phyloP scores from a whole-genome alignment of 2,113 vertebrate genomes.

The Rhinopithecus roxellana region DNA sequence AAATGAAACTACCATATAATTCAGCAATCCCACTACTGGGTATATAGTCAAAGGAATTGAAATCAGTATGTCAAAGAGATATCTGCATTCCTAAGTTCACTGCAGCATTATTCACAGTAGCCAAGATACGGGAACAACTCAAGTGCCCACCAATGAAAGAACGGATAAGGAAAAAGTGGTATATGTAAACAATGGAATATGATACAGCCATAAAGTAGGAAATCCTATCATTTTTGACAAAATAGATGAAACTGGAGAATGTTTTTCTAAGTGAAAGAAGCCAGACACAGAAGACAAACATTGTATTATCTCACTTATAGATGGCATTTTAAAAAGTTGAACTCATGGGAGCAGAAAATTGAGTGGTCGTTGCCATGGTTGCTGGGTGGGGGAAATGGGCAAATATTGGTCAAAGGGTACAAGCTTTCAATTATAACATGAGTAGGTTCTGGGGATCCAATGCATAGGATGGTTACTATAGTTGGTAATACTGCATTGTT shows the following conservation, averaged over 20 bases:
- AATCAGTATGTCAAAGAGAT: not conserved
- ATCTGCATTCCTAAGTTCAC: not conserved
- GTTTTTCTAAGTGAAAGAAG: not conserved
- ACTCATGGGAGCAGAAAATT: not conserved
- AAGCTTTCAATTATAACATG: not conserved
- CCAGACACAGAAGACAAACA: not conserved
- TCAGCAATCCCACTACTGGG: not conserved
- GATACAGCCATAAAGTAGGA: not conserved
- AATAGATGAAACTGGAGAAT: not conserved
- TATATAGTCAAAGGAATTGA: not conserved
- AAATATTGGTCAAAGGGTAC: not conserved
- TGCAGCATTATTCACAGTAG: not conserved
- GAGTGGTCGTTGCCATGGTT: not conserved
- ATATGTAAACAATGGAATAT: not conserved
- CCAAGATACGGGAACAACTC: not conserved
- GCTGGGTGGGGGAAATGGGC: too few relatives aligned
- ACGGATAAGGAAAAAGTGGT: not conserved
- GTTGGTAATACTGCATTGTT: not conserved
- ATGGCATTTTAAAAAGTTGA: not conserved
- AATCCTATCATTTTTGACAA: not conserved
- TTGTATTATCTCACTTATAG: not conserved
- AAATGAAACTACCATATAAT: not conserved
- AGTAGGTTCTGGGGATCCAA: not conserved
- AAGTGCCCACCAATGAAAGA: not conserved
- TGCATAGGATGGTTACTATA: not conserved